These are phyloP conservation scores for Crocallis elinguaria DNA, from an alignment of 2,888 invertebrate species.

Conservation along the genomic window DNA sequence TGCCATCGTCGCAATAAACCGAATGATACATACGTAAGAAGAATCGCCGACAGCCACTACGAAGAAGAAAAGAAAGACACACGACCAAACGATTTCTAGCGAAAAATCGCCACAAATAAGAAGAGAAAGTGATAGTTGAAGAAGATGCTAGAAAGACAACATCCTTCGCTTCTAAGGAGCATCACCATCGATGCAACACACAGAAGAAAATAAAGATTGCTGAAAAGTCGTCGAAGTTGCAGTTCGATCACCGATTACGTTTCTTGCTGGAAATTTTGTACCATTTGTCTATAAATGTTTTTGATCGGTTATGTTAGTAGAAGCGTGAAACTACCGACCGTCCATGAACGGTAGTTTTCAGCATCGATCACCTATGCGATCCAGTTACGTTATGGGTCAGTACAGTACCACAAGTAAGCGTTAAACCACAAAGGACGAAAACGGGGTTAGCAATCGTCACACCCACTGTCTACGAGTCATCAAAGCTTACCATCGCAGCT, in stretches of 20 bases:
- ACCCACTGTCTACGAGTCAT: slow-evolving; percentile 50
- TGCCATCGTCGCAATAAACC: slow-evolving; percentile 84
- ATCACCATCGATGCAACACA: slow-evolving; percentile 5
- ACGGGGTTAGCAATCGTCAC: slow-evolving; percentile 55
- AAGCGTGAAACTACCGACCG: slow-evolving; percentile 79
- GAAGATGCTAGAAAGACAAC: not conserved
- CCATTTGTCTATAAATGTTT: slow-evolving; percentile 50
- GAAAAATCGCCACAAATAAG: slow-evolving; percentile 60
- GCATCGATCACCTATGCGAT: slow-evolving; percentile 61
- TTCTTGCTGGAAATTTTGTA: slow-evolving; percentile 56
- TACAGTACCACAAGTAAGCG: slow-evolving; percentile 63
- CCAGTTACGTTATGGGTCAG: slow-evolving; percentile 49
- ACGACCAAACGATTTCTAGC: slow-evolving; percentile 55
- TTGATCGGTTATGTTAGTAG: slow-evolving; percentile 68
- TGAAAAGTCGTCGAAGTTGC: slow-evolving; percentile 21
- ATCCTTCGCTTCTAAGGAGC: slow-evolving; percentile 10
- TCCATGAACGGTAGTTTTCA: slow-evolving; percentile 77
- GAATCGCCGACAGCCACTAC: slow-evolving; percentile 76
- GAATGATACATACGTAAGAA: slow-evolving; percentile 74
- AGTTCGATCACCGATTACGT: slow-evolving; percentile 44
- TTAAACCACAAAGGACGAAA: slow-evolving; percentile 69
- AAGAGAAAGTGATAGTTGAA: slow-evolving; percentile 31
- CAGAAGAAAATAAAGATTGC: slow-evolving; percentile 17
- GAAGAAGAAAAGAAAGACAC: slow-evolving; percentile 73
- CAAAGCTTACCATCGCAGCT: slow-evolving; percentile 89